A percentile compares a stretch with the other conserved stretches of the same genome.
These are phyloP conservation scores for Cremastobaeus sp. DNA, from an alignment of 2,888 invertebrate species.

Conservation along the genomic window DNA sequence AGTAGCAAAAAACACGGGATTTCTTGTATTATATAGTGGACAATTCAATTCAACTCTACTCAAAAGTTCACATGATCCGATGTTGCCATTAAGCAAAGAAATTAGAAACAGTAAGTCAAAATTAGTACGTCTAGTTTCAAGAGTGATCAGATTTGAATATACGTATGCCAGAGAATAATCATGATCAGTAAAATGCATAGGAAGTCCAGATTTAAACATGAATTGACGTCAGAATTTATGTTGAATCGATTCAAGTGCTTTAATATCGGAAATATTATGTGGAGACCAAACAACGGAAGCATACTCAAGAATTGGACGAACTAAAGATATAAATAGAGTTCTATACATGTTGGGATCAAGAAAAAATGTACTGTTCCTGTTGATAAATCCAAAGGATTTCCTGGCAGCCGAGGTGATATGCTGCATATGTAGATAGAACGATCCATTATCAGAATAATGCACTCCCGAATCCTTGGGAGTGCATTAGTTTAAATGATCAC, in stretches of 20 bases:
- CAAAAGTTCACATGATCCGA: conserved; percentile 1
- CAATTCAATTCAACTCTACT: background rate
- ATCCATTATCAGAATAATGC: background rate
- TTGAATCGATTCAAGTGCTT: background rate
- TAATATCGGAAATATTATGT: background rate
- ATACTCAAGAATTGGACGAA: background rate
- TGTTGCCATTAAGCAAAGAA: background rate
- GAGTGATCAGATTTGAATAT: background rate
- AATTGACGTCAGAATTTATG: conserved; percentile 7
- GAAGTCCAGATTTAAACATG: background rate
- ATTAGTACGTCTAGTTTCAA: background rate
- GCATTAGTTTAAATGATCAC: background rate
- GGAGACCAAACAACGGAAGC: background rate
- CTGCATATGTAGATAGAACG: background rate
- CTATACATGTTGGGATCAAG: background rate
- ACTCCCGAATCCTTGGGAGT: background rate
- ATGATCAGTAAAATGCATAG: conserved; percentile 11
- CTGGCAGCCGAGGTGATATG: background rate
- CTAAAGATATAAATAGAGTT: background rate
- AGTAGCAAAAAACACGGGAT: conserved; percentile 1
- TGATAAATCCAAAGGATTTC: background rate
- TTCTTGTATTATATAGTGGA: background rate
- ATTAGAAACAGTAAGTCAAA: conserved; percentile 3
- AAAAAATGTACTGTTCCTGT: background rate
- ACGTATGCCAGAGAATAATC: background rate